Percentiles rank a stretch among this genome's conserved stretches.
These are phyloP conservation scores for Fukomys damarensis DNA, from an alignment of 2,113 vertebrate genomes.

Conservation along the genomic window DNA sequence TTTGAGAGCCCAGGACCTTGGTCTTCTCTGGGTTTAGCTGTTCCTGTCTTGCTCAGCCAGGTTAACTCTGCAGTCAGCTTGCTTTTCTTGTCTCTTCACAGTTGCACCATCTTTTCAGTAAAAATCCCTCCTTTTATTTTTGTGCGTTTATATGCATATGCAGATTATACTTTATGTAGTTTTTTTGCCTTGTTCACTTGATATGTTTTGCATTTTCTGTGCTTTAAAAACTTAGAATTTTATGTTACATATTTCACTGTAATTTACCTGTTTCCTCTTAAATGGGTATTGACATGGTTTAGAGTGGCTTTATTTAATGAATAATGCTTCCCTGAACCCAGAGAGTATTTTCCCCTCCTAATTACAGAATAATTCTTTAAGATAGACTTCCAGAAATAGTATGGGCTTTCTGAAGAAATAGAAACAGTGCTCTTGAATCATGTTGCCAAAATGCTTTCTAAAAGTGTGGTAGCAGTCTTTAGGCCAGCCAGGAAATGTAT, in stretches of 20 bases:
- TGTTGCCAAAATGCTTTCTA: slow-evolving; percentile 60
- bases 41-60: not conserved
- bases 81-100: slow-evolving; percentile 22
- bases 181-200: slow-evolving; percentile 52
- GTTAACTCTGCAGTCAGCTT: not conserved
- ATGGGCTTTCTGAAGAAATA: slow-evolving; percentile 63
- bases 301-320: slow-evolving; percentile 68
- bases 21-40: not conserved
- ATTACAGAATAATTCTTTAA: slow-evolving; percentile 69
- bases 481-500: slow-evolving; percentile 13
- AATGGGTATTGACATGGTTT: slow-evolving; percentile 60
- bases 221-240: slow-evolving; percentile 47
- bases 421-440: slow-evolving; percentile 62
- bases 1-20: not conserved
- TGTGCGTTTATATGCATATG: not conserved
- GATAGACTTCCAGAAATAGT: slow-evolving; percentile 74
- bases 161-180: not conserved
- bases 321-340: slow-evolving; percentile 59
- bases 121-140: not conserved
- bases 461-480: slow-evolving; percentile 48
- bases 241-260: slow-evolving; percentile 47
- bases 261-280: slow-evolving; percentile 68
- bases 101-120: not conserved
- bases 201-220: slow-evolving; percentile 37
- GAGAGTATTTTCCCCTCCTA: slow-evolving; percentile 16